Evolutionary conservation across 2,113 vertebrate genomes (phyloP), one percentile per base, ranked within the genome.

Genomic region (Melanotaenia duboulayi): DNA sequence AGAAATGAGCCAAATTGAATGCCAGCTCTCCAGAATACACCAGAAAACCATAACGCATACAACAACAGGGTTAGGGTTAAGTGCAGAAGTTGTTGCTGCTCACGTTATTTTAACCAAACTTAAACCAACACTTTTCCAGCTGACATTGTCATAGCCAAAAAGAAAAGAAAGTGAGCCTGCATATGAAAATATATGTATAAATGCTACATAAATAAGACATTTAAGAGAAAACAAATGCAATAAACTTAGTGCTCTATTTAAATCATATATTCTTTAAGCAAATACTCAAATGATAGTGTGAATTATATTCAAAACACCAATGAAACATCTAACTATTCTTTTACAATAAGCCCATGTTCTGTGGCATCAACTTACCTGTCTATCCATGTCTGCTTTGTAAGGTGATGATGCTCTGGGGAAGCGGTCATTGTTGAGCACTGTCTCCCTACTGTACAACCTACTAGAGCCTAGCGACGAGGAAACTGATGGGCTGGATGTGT

Each of bases 311-410:
- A 48, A 48, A 48, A 19, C 2, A 19, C 16, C 17, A 19, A 48
- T 19, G 4, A 64, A n/a, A 11, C 12, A 40, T n/a, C 39, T 16
- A 19, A 24, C 0, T 44, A 54, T 28, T 19, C 7, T 2, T 19
- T 2, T n/a, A 8, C 19, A 48, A 48, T 48, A n/a, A n/a, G 4
- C 16, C 44, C 19, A 19, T 48, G 44, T 48, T 7, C 17, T 66
- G 24, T 37, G 13, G 13, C 7, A 13, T 19, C 51, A 37, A n/a
- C 60, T 84, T 96, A 99, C 97, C 96, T 95, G 96, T 89, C 94
- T 94, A 68, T 95, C 95, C 22, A 95, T 80, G 64, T 97, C 96
- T 56, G 95, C 78, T 91, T 96, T 96, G 86, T 93, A 93, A 12
- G 94, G 85, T 22, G 96, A 85, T 46, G 96, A 87, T 1, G 94